Base-by-base conservation (phyloP, 2,888 invertebrate genomes). In the Hirtodrosophila cameraria region DNA sequence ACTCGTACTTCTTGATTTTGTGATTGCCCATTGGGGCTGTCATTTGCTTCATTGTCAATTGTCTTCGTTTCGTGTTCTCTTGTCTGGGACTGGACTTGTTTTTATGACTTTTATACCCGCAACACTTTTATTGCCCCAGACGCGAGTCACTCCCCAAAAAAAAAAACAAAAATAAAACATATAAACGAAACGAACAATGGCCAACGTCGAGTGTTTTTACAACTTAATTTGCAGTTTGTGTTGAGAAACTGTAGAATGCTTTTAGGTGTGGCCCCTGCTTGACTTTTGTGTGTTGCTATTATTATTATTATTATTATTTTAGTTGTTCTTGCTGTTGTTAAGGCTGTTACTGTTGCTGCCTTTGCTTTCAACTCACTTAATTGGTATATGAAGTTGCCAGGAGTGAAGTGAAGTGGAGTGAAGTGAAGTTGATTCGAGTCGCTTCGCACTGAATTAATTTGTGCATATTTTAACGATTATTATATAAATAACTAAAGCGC, bases 31-130 rank as follows among this genome's bases (percentile, higher is more conserved):
- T 69, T 74, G 61, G 78, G 59, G 45, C 66, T 76, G 81, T 76
- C 68, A 82, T 83, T 83, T 86, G 81, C 70, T 76, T 80, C 69
- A 74, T 72, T 86, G 85, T 71, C 86, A 80, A 83, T 80, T 86
- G 86, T 76, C 63, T 78, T 55, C 71, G 64, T 78, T 61, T 30
- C 54, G 61, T 64, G 35, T 38, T 48, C 36, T 63, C 49, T 55
- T 55, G 53, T 27, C 62, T 38, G 48, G 13, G n/a, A 8, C 35
- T 48, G 59, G 74, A 58, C 77, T 67, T 52, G 67, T 61, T 70
- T 75, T 86, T 86, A 83, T 82, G 81, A 86, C 83, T 76, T 76
- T 67, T 64, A n/a, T n/a, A 67, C 67, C 46, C 50, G 64, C 81
- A 84, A 70, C 73, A 66, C 57, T 79, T 82, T 85, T 85, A 85